Evolutionary conservation across 2,113 vertebrate genomes (phyloP), one percentile per base, ranked within the genome.

Genomic region (Paramormyrops kingsleyae): DNA sequence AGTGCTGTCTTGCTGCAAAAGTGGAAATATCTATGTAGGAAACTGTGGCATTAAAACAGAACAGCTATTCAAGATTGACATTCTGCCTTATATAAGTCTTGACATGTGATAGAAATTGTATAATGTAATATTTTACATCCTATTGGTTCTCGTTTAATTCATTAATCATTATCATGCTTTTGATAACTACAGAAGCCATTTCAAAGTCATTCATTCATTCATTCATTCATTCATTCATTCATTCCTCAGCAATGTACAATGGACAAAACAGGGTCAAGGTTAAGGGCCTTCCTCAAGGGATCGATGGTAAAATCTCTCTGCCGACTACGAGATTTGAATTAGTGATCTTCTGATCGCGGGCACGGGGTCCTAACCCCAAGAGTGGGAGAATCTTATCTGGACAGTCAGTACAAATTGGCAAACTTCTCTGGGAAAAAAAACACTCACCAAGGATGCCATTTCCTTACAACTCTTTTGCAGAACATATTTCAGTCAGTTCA

Each of bases 1-100:
- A 0, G 99, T 99, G 88, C 96, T 95, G 88, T 99, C 97, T 96
- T 97, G 95, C 99, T 99, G 95, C 92, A 96, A 92, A 94, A 92
- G 89, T 24, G 89, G 89, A 93, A 21, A 84, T 24, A 47, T n/a
- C 47, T 47, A 24, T 84, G 83, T 83, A 2, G 44, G 44, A 84
- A 10, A 44, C 21, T 24, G 39, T 83, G 24, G 83, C 83, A 83
- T 44, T 21, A 47, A 84, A 46, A 47, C 44, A 84, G 86, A 0
- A 89, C 13, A 90, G 50, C 3, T 42, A 39, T 77, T 77, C 5
- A 77, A 77, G 70, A 39, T 39, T 77, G 17, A 39, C 17, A 77
- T 77, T 39, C 70, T 39, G 35, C 15, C 62, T 39, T 6, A 80
- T 35, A 42, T 0, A 42, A 80, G 74, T 39, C 31, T 19, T 80